Percentiles rank a stretch among this genome's conserved stretches.
These are phyloP conservation scores for Diadegma fenestrale DNA, from an alignment of 2,888 invertebrate species.

Conservation along the genomic window DNA sequence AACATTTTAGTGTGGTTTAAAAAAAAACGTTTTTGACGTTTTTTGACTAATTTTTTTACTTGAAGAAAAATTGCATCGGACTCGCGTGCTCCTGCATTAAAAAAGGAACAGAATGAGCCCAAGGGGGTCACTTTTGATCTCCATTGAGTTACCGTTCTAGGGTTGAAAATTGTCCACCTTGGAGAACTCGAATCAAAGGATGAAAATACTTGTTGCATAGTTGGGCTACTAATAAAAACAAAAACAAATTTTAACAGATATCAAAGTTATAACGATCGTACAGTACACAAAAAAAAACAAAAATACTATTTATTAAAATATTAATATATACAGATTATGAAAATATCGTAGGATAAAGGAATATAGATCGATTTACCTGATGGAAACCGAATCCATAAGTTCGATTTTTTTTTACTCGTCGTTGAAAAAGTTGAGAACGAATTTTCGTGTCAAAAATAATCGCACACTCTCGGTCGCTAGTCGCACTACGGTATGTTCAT, in stretches of 20 bases:
- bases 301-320: conserved; percentile 70
- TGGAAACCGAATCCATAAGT: conserved; percentile 74
- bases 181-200: conserved; percentile 53
- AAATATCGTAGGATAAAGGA: conserved; percentile 71
- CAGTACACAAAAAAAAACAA: conserved; percentile 50
- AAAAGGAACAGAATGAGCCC: no score
- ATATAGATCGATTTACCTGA: conserved; percentile 73
- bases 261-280: conserved; percentile 73
- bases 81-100: no score
- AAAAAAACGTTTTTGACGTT: no score
- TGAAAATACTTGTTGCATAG: conserved; percentile 76
- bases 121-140: no score
- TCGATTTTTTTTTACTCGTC: conserved; percentile 61
- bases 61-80: no score
- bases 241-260: conserved; percentile 74
- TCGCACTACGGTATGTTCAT: conserved; percentile 75
- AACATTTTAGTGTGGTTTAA: no score
- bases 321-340: conserved; percentile 70
- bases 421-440: conserved; percentile 45
- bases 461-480: conserved; percentile 76
- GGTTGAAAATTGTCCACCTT: conserved; percentile 43
- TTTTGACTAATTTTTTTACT: no score
- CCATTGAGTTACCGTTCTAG: no score
- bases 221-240: conserved; percentile 68
- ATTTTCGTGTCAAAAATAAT: conserved; percentile 67